Percentiles rank a stretch among this genome's conserved stretches.
Evolutionary conservation across 2,113 vertebrate genomes (phyloP).

Genomic region (Gavia stellata): DNA sequence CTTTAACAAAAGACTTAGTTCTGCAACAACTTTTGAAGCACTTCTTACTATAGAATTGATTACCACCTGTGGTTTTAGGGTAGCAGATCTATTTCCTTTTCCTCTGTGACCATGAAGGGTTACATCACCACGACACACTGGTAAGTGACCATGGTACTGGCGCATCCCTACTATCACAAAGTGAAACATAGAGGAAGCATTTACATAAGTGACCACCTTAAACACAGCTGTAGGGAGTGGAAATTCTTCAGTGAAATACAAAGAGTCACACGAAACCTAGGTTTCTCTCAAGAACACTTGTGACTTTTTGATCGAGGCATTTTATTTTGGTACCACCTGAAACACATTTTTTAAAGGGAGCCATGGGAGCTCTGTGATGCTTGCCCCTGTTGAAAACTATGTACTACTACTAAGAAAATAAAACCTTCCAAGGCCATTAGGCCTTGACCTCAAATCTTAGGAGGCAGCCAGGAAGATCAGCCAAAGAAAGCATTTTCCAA

Average conservation of each 20-base stretch:
- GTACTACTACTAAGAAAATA: background rate
- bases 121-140: background rate
- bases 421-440: background rate
- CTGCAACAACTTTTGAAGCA: background rate
- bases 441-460: background rate
- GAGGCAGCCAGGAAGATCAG: background rate
- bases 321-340: background rate
- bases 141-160: background rate
- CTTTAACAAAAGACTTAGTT: background rate
- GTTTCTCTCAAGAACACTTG: background rate
- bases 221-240: background rate
- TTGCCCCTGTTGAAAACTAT: background rate
- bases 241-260: background rate
- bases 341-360: background rate
- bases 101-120: background rate
- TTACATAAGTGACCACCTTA: background rate
- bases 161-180: fast-evolving
- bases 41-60: background rate
- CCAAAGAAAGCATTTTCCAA: background rate
- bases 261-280: background rate
- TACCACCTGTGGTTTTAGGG: background rate
- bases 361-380: background rate
- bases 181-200: background rate
- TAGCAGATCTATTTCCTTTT: background rate
- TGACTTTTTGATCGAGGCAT: background rate